Evolutionary conservation across 2,113 vertebrate species (phyloP).

Genomic region (Eretmodus cyanostictus): DNA sequence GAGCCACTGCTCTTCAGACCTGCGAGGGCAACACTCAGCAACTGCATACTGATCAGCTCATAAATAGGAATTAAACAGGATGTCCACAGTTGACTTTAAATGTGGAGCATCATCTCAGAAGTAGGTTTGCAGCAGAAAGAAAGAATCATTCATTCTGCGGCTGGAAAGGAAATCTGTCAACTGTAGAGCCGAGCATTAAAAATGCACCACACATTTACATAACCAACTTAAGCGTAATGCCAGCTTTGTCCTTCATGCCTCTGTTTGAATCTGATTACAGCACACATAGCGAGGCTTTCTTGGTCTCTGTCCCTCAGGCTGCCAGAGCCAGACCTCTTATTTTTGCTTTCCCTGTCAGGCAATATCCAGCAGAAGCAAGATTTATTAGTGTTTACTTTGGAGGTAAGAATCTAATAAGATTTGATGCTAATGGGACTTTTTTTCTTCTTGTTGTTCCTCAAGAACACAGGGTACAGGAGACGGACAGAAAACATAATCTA

Average conservation of each 20-base stretch:
- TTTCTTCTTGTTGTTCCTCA: background rate
- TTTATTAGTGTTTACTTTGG: slow-evolving; percentile 22
- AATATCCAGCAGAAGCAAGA: slow-evolving; percentile 3
- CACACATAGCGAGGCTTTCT: background rate
- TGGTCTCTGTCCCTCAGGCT: background rate
- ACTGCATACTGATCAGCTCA: slow-evolving; percentile 17
- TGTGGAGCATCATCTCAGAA: background rate
- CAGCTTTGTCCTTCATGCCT: background rate
- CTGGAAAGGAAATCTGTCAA: background rate
- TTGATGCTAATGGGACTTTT: slow-evolving; percentile 6
- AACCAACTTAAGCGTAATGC: background rate
- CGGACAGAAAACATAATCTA: slow-evolving; percentile 6
- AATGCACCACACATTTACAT: slow-evolving; percentile 3
- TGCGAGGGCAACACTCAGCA: background rate
- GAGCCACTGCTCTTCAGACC: slow-evolving; percentile 14
- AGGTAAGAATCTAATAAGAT: slow-evolving; percentile 1
- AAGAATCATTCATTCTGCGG: background rate
- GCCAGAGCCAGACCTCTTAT: background rate
- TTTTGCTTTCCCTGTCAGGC: slow-evolving; percentile 15
- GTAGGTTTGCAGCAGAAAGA: background rate
- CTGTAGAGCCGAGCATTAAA: background rate
- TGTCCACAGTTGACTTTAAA: slow-evolving; percentile 11
- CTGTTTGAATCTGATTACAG: slow-evolving; percentile 5
- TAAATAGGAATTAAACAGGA: slow-evolving; percentile 6
- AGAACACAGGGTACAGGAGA: background rate